These are phyloP conservation scores for Myiotriccus ornatus DNA, from an alignment of 2,797 vertebrate genomes.

Conservation along the genomic window DNA sequence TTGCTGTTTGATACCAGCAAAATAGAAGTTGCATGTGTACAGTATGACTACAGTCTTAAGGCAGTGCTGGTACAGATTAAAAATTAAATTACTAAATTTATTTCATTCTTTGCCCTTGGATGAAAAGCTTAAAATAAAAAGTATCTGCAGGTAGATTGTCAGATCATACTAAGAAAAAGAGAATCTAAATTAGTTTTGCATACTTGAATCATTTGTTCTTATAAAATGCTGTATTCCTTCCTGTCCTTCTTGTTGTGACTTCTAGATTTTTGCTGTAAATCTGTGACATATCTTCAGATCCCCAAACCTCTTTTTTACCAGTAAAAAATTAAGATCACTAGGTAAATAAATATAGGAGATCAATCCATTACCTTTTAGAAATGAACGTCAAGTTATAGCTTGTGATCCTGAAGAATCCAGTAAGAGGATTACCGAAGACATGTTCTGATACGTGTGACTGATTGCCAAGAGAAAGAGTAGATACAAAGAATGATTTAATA, in stretches of 20 bases:
- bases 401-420: not conserved
- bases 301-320: not conserved
- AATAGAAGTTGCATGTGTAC: not conserved
- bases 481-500: not conserved
- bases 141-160: not conserved
- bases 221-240: not conserved
- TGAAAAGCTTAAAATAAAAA: not conserved
- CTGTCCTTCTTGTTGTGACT: not conserved
- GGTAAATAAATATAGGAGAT: not conserved
- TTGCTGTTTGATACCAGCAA: not conserved
- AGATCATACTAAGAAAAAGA: not conserved
- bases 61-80: not conserved
- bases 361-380: not conserved
- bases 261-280: not conserved
- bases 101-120: not conserved
- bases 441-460: not conserved
- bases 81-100: not conserved
- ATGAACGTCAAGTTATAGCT: not conserved
- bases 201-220: not conserved
- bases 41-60: not conserved
- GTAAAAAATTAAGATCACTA: not conserved
- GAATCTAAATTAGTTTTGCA: not conserved
- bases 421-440: not conserved
- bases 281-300: not conserved
- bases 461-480: not conserved